Base-by-base conservation (phyloP, 2,888 invertebrate species). In the Agonopterix alstromeriana region DNA sequence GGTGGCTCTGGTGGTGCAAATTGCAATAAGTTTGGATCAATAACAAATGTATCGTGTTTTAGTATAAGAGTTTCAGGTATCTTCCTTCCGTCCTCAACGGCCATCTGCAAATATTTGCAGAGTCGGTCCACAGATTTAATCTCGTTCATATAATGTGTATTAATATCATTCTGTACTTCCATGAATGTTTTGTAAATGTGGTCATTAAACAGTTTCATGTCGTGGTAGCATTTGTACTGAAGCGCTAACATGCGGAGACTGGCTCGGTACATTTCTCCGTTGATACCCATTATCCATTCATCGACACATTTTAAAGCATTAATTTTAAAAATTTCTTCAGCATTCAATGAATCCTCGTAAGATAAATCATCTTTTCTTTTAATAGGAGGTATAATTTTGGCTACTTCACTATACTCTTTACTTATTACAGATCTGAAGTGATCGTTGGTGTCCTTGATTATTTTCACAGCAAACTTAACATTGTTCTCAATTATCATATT, bases 231-330 rank as follows among this genome's bases (percentile, higher is more conserved):
- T 72, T 87, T 76, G 58, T 82, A 60, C 54, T 83, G 73, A 54
- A 79, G 59, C 54, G 72, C 80, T 35, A 63, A 54, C 48, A 90
- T 62, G 44, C 91, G 83, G 43, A 89, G 61, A 43, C 69, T 77
- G 1, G 82, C 79, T 54, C 93, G 77, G 50, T 75, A 82, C 61
- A 84, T 79, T 77, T 93, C 93, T 17, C 90, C 92, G 48, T 84
- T 80, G 3, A 90, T 67, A 8, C 89, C 91, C 67, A 85, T 84
- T 11, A 76, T 74, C 91, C 92, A 93, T 70, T 93, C 92, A 17
- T 90, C 82, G 10, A 91, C 65, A 57, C 84, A 86, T 64, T 81
- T 87, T 10, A 85, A 53, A 47, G 73, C 77, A 54, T 86, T 85
- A 38, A 58, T 49, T 61, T 80, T 87, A 52, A 78, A 90, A 42